Percentiles rank a stretch among this genome's conserved stretches.
These are phyloP conservation scores for Sphaeridia pumilis DNA, from an alignment of 2,888 invertebrate genomes.

Conservation along the genomic window DNA sequence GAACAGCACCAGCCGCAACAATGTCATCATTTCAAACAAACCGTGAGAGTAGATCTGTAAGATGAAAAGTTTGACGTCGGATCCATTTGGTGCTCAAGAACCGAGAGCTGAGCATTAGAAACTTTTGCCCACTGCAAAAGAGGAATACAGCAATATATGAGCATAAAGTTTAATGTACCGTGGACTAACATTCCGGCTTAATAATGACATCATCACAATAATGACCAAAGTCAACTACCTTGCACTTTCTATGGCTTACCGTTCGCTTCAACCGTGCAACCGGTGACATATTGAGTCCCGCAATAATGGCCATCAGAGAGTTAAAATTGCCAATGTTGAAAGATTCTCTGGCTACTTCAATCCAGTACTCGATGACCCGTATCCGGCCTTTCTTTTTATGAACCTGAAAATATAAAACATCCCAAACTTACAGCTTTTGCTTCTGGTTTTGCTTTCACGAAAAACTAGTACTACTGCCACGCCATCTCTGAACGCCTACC, in stretches of 20 bases:
- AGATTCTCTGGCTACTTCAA: conserved; percentile 48
- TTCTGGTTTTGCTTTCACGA: neutral
- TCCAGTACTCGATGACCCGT: conserved; percentile 46
- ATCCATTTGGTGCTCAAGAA: conserved; percentile 80
- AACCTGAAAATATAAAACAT: conserved; percentile 40
- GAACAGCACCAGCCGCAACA: too few relatives aligned
- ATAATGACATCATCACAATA: neutral
- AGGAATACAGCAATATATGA: too few relatives aligned
- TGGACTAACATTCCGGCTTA: neutral
- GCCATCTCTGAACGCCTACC: too few relatives aligned
- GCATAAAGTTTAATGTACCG: neutral
- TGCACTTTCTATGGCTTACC: conserved; percentile 38
- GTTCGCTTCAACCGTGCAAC: conserved; percentile 47
- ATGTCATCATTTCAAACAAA: too few relatives aligned
- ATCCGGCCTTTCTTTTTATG: conserved; percentile 45
- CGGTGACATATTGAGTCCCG: conserved; percentile 46
- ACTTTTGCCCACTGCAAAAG: conserved; percentile 68
- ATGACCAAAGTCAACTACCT: neutral
- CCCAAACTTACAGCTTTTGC: too few relatives aligned
- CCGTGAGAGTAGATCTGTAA: conserved; percentile 75
- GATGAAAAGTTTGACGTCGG: conserved; percentile 79
- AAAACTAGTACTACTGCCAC: too few relatives aligned
- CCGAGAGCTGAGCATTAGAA: conserved; percentile 69
- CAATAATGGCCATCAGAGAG: conserved; percentile 48
- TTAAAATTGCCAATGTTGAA: conserved; percentile 50